A percentile compares a stretch with the other conserved stretches of the same genome.
Conservation (phyloP, 2,113 vertebrate genomes). For the Gambusia holbrooki region DNA sequence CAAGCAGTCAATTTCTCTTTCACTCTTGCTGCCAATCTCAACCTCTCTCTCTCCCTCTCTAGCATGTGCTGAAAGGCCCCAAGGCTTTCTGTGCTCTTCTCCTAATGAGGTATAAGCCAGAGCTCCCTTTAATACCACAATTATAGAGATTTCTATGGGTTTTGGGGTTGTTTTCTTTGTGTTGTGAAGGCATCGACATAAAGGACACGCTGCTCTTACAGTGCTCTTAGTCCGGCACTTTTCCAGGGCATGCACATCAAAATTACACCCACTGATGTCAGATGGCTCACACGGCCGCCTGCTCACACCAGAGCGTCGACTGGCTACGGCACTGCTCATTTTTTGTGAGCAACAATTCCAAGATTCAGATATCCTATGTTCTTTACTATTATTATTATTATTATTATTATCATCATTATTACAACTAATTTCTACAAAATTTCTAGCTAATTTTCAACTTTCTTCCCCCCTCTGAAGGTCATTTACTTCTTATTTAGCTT, state of each 20-base stretch:
- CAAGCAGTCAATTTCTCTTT: slow-evolving; percentile 23
- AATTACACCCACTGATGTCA: slow-evolving; percentile 58
- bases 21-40: background rate
- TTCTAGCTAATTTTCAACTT: background rate
- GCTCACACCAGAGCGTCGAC: background rate
- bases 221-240: slow-evolving; percentile 39
- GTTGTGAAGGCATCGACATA: slow-evolving; percentile 42
- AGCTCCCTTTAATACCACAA: slow-evolving; percentile 60
- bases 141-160: slow-evolving; percentile 43
- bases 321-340: slow-evolving; percentile 11
- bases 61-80: slow-evolving; percentile 31
- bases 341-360: slow-evolving; percentile 11
- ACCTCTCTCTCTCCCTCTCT: background rate
- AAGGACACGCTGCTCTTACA: slow-evolving; percentile 51
- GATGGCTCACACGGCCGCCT: slow-evolving; percentile 25
- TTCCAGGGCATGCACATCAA: slow-evolving; percentile 43
- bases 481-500: background rate
- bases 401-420: background rate
- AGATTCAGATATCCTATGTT: background rate
- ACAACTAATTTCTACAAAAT: background rate
- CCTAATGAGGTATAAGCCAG: slow-evolving; percentile 64
- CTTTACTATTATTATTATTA: background rate
- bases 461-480: background rate
- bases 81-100: slow-evolving; percentile 37
- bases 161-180: slow-evolving; percentile 60